Evolutionary conservation across 2,797 vertebrate species (phyloP).

Genomic region (Knipowitschia caucasica): DNA sequence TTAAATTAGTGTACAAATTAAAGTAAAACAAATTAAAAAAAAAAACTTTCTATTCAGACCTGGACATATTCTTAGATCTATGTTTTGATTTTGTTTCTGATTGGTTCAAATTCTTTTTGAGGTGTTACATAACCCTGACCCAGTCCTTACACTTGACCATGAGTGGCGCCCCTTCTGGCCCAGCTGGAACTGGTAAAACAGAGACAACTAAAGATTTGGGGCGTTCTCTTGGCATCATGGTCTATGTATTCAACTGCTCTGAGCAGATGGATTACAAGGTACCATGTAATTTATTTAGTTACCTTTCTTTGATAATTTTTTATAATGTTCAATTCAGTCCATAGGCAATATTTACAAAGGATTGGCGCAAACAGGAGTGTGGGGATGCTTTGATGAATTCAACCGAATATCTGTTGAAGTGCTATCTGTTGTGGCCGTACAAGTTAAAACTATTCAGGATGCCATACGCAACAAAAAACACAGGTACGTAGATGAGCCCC

Average conservation of each 20-base stretch:
- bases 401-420: constrained; percentile 77
- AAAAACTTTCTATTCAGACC: background rate
- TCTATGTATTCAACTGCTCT: constrained; percentile 83
- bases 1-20: too few relatives aligned
- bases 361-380: constrained; percentile 77
- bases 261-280: constrained; percentile 84
- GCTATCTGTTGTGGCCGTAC: constrained; percentile 75
- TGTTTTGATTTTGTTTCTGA: background rate
- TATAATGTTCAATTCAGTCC: constrained; percentile 45
- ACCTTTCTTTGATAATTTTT: background rate
- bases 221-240: constrained; percentile 80
- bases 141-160: constrained; percentile 73
- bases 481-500: constrained; percentile 49
- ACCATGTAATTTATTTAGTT: background rate
- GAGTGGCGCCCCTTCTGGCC: constrained; percentile 76
- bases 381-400: constrained; percentile 81
- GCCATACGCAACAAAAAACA: constrained; percentile 78
- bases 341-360: constrained; percentile 80
- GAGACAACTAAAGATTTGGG: constrained; percentile 81
- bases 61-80: background rate
- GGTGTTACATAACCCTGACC: constrained; percentile 79
- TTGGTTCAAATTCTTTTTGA: constrained; percentile 26
- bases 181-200: constrained; percentile 76
- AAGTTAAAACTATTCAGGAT: constrained; percentile 79
- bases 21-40: background rate